These are phyloP conservation scores for Benthosema pterotum DNA, from an alignment of 2,797 vertebrate genomes.

Conservation along the genomic window DNA sequence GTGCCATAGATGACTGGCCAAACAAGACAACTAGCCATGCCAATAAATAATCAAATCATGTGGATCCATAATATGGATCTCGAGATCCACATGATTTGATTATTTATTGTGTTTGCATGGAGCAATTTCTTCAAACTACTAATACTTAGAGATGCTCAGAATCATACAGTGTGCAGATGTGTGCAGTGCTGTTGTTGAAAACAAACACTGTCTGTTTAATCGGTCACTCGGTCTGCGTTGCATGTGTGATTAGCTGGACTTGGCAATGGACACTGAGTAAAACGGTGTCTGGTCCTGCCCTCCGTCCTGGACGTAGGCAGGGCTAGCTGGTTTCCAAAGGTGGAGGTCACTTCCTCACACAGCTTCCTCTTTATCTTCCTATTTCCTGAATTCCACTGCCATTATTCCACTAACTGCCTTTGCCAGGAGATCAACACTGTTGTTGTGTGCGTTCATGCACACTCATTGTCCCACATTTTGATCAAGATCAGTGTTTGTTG, in stretches of 20 bases:
- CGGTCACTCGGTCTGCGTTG: conserved; percentile 29
- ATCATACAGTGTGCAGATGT: conserved; percentile 31
- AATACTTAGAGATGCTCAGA: no score
- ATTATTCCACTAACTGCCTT: conserved; percentile 73
- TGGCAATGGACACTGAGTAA: conserved; percentile 56
- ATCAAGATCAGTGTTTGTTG: conserved; percentile 34
- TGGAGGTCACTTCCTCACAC: conserved; percentile 84
- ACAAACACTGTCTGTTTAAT: neutral
- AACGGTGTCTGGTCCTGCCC: conserved; percentile 54
- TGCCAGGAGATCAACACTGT: conserved; percentile 39
- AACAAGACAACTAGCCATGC: no score
- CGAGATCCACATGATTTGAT: no score
- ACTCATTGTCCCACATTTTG: conserved; percentile 21
- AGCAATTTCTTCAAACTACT: no score
- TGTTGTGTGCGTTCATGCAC: conserved; percentile 41
- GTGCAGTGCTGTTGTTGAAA: conserved; percentile 38
- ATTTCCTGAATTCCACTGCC: conserved; percentile 82
- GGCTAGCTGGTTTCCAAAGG: conserved; percentile 71
- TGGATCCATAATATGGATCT: no score
- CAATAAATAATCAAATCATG: no score
- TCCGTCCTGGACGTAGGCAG: conserved; percentile 73
- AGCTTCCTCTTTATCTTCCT: conserved; percentile 85
- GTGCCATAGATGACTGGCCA: no score
- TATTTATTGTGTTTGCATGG: no score
- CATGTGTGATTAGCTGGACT: conserved; percentile 50